phyloP scores from a whole-genome alignment of 2,888 invertebrate species.

The Brachylomia viminalis region DNA sequence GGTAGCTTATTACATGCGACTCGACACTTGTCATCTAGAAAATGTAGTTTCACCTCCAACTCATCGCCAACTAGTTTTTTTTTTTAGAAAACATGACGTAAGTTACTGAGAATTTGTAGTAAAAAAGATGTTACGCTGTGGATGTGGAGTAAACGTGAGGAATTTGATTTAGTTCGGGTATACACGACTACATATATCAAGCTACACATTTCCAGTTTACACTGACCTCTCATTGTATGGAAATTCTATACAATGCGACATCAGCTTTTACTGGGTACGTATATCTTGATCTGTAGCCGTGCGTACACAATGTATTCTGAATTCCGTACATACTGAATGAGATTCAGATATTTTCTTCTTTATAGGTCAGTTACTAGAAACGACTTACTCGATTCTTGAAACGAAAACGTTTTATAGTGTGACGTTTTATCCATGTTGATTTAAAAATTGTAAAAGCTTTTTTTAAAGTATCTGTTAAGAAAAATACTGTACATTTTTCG shows the following conservation, averaged over 20 bases:
- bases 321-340: slow-evolving; percentile 26
- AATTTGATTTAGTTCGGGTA: slow-evolving; percentile 36
- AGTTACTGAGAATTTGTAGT: slow-evolving; percentile 1
- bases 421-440: background rate
- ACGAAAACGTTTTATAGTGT: background rate
- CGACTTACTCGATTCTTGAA: too few relatives aligned
- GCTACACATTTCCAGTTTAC: too few relatives aligned
- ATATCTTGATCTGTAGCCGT: too few relatives aligned
- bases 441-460: background rate
- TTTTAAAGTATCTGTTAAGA: background rate
- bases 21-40: background rate
- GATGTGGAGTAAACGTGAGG: slow-evolving; percentile 13
- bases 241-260: too few relatives aligned
- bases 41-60: too few relatives aligned
- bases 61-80: background rate
- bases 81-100: background rate
- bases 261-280: too few relatives aligned
- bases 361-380: slow-evolving; percentile 3
- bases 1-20: background rate
- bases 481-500: background rate
- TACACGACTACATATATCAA: too few relatives aligned
- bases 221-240: too few relatives aligned
- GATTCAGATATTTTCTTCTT: slow-evolving; percentile 21
- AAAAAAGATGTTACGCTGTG: slow-evolving; percentile 18
- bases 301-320: slow-evolving; percentile 26